These are phyloP conservation scores for Epinephelus coioides DNA, from an alignment of 2,797 vertebrate species.

Conservation along the genomic window DNA sequence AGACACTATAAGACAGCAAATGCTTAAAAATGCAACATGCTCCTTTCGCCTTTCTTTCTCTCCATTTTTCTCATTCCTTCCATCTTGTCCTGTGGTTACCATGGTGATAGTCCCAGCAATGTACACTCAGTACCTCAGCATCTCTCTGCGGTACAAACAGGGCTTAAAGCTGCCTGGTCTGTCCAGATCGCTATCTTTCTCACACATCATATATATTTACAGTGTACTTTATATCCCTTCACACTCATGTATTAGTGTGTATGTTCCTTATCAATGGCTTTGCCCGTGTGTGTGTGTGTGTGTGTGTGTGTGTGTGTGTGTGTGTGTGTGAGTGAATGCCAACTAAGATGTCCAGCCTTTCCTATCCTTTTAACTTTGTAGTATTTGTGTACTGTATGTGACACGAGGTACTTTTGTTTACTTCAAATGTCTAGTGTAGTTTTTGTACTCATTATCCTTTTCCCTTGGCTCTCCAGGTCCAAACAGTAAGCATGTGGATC, in stretches of 20 bases:
- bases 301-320: no score
- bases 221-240: conserved; percentile 4
- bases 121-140: conserved; percentile 28
- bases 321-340: conserved; percentile 28
- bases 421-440: neutral
- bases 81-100: conserved; percentile 46
- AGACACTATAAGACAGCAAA: neutral
- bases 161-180: conserved; percentile 38
- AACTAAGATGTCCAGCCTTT: conserved; percentile 18
- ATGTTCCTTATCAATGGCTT: conserved; percentile 37
- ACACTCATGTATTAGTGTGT: conserved; percentile 32
- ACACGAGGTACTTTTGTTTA: neutral
- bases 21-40: neutral
- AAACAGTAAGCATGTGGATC: conserved; percentile 92
- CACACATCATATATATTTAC: conserved; percentile 31
- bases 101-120: conserved; percentile 46
- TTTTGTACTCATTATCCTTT: conserved; percentile 11
- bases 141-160: conserved; percentile 51
- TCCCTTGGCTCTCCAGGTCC: conserved; percentile 82
- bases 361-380: neutral
- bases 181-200: conserved; percentile 45
- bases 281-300: conserved; percentile 3
- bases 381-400: neutral
- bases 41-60: neutral
- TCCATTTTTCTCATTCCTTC: neutral